Base-by-base conservation (phyloP, 2,113 vertebrate species). In the Spheniscus mendiculus region DNA sequence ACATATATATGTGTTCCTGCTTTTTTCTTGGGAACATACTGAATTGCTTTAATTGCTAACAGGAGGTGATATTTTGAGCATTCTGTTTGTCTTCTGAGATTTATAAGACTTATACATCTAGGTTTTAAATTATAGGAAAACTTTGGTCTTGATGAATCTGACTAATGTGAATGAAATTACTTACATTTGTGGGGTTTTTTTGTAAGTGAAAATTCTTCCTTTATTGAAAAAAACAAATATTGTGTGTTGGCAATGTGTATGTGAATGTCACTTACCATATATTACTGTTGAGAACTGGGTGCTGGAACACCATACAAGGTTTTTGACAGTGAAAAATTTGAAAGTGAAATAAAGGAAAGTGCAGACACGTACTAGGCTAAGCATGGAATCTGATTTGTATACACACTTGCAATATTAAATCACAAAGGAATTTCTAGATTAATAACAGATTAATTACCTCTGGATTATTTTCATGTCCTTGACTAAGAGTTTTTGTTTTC, bases 191-290 rank as follows among this genome's bases (percentile, higher is more conserved):
- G 25, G 15, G 11, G 12, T 0, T 1, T 10, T 8, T 36, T 63
- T 82, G 8, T 47, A 61, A 80, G 21, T 18, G 10, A 44, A 72
- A 84, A 69, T 58, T 63, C 23, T 83, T 73, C 4, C 18, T 78
- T 74, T 67, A 36, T 40, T 82, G 17, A 82, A 67, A 47, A 44
- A 65, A 61, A 7, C 4, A 47, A 59, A 55, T 2, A 4, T 63
- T 74, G 5, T 58, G 29, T 66, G 10, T 27, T 50, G 34, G 20
- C 1, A 2, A 16, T 30, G 21, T 0, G 0, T 34, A 27, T 61
- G 22, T 74, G 36, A 78, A 40, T 66, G 19, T 73, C 34, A 53
- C 12, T 69, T 53, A 14, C 20, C 76, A 5, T 76, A 29, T 56
- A 32, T 44, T 40, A 15, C 29, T 66, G 30, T 70, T 53, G 36